Conservation (phyloP, 37 sponge, comb jelly and placozoan genomes). For the Halichondria panicea region DNA sequence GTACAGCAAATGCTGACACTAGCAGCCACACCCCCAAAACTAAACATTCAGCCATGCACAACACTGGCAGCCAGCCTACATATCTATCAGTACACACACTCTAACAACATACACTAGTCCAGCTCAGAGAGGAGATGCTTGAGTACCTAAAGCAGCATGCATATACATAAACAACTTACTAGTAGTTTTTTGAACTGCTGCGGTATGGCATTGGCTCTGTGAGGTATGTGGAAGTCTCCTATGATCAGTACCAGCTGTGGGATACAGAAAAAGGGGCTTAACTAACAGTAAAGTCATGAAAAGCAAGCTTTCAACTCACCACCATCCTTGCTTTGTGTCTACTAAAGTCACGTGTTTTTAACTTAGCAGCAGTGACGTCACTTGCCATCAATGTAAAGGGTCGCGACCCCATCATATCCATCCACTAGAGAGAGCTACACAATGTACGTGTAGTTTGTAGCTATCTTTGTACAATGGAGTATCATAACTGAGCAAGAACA, state of each 20-base stretch:
- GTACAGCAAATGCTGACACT: no score
- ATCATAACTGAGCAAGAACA: no score
- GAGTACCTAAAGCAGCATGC: no score
- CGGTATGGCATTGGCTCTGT: conserved; percentile 85
- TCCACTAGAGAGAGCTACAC: neutral
- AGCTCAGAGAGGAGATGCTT: no score
- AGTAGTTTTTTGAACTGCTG: conserved; percentile 97
- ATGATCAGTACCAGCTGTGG: conserved; percentile 91
- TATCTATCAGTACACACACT: no score
- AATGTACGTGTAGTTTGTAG: no score
- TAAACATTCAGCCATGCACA: neutral
- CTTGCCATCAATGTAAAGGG: neutral
- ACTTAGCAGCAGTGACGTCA: conserved; percentile 4
- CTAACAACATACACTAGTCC: no score
- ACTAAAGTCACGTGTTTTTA: conserved; percentile 41
- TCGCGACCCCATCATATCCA: neutral
- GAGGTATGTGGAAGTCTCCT: conserved; percentile 98
- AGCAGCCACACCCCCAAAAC: neutral
- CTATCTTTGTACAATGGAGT: no score
- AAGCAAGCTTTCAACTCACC: conserved; percentile 30
- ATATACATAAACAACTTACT: conserved; percentile 66
- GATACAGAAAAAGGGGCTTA: conserved; percentile 2
- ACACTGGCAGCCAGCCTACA: no score
- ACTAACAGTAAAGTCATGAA: neutral
- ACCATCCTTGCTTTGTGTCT: conserved; percentile 43